Evolutionary conservation across 2,113 vertebrate genomes (phyloP), one percentile per base, ranked within the genome.

Genomic region (Bostrychus sinensis): DNA sequence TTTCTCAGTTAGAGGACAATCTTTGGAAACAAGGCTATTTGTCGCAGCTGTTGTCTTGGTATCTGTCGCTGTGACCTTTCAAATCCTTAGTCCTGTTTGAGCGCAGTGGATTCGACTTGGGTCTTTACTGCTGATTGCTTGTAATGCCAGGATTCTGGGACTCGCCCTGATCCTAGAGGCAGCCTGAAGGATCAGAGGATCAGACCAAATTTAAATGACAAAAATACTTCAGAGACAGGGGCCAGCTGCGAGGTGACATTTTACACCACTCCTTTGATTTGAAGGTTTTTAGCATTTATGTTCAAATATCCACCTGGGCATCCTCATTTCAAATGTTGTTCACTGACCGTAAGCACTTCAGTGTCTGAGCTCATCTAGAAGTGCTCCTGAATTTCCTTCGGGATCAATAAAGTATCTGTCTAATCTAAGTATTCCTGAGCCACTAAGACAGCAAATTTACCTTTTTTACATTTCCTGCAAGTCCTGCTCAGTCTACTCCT

Each of bases 61-160:
- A 28, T 46, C 60, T 58, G 60, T 69, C 77, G 37, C n/a, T 36
- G 45, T 81, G 85, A 85, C 82, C 77, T 81, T 76, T 75, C 63
- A 62, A 78, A 76, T 72, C 70, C 56, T 57, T 9, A 10, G 36
- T 46, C 37, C 19, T 46, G 61, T 80, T 63, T 42, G 23, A 80
- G 58, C 39, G 54, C 46, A 19, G 30, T 19, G 58, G 42, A 26
- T 80, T 56, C 66, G 68, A 81, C 63, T 57, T 64, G 14, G 41
- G 53, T 54, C 50, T 72, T 66, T 28, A 36, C 23, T 41, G 48
- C 17, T 70, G 67, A 75, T 75, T 67, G 64, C 50, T 39, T 6
- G 39, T 68, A 73, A 72, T 57, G 55, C 55, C 48, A 30, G 0
- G 48, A 41, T 50, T 38, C 53, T 30, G 69, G 39, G 59, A 41